Evolutionary conservation across 2,797 vertebrate species (phyloP).

Genomic region (Notamacropus eugenii): DNA sequence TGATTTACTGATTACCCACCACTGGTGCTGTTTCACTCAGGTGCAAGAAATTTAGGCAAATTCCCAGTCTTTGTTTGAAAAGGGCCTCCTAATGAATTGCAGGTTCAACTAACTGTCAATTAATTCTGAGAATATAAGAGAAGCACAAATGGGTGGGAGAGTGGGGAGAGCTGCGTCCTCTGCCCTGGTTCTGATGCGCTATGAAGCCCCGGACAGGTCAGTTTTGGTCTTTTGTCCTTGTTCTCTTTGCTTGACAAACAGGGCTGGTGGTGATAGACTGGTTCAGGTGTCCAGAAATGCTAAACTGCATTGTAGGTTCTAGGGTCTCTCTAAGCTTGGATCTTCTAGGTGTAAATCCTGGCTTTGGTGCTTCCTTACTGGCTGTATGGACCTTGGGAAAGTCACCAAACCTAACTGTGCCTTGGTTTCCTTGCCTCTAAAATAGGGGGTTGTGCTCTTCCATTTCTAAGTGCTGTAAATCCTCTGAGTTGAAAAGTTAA

Average conservation of each 20-base stretch:
- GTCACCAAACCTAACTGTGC: neutral
- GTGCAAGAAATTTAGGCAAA: neutral
- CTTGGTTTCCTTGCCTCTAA: neutral
- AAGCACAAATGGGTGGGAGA: neutral
- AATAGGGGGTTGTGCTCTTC: neutral
- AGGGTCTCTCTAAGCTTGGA: neutral
- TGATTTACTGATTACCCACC: neutral
- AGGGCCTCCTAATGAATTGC: neutral
- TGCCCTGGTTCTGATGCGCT: neutral
- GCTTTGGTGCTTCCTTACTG: neutral
- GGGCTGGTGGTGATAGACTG: neutral
- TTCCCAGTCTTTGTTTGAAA: neutral
- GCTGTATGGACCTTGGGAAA: neutral
- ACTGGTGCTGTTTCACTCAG: neutral
- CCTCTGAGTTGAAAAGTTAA: neutral
- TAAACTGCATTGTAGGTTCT: neutral
- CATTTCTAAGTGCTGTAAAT: neutral
- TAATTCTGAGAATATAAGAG: neutral
- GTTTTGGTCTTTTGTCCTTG: neutral
- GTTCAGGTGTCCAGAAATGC: neutral
- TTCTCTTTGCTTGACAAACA: neutral
- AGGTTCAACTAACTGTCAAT: neutral
- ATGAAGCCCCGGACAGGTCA: neutral
- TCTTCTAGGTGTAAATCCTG: neutral
- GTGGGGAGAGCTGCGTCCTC: neutral